Evolutionary conservation across 37 sponge, comb jelly and placozoan genomes (phyloP).

Genomic region (Oscarella lobularis): DNA sequence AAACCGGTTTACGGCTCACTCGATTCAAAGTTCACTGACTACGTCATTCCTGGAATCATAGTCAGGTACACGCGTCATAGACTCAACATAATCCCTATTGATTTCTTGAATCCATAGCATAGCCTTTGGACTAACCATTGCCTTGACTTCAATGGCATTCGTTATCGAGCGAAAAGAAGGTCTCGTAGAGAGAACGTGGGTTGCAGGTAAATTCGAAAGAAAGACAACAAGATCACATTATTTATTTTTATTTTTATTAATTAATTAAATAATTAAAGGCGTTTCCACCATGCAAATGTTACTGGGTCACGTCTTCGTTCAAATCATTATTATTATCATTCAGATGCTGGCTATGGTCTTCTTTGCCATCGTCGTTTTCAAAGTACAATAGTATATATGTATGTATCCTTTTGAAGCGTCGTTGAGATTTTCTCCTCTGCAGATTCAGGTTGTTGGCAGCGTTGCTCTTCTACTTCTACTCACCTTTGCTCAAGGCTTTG

Average conservation of each 20-base stretch:
- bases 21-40: conserved; percentile 69
- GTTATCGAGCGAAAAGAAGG: conserved; percentile 70
- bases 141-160: conserved; percentile 53
- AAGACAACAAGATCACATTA: no score
- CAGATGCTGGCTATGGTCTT: conserved; percentile 86
- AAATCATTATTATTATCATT: conserved; percentile 57
- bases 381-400: no score
- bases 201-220: conserved; percentile 49
- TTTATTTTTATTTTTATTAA: no score
- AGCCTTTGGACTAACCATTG: conserved; percentile 61
- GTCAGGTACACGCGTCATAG: no score
- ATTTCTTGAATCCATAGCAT: conserved; percentile 34
- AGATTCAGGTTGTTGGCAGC: conserved; percentile 1
- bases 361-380: conserved; percentile 9
- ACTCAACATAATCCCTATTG: no score
- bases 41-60: conserved; percentile 64
- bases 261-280: conserved; percentile 39
- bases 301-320: conserved; percentile 27
- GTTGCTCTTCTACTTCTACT: conserved; percentile 24
- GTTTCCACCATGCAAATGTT: no score
- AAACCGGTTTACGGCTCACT: no score
- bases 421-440: no score
- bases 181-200: conserved; percentile 64
- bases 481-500: conserved; percentile 48
- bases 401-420: no score